Evolutionary conservation across 2,888 invertebrate genomes (phyloP).

Genomic region (Eristalinus sepulchralis): DNA sequence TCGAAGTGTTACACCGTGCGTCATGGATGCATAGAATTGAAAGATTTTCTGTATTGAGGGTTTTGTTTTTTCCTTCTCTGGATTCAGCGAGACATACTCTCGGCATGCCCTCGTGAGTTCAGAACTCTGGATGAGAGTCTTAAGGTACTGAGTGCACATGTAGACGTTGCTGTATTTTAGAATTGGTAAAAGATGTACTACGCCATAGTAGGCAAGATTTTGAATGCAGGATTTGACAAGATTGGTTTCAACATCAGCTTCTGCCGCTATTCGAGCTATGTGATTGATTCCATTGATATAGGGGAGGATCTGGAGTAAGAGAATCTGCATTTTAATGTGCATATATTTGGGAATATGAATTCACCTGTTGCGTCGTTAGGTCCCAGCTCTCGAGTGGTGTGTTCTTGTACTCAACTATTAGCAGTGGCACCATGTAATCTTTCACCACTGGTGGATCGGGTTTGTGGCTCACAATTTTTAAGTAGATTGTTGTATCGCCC

Average conservation of each 20-base stretch:
- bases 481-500: conserved; percentile 92
- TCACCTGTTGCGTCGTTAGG: conserved; percentile 94
- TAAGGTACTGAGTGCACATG: conserved; percentile 88
- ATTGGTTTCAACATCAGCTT: conserved; percentile 95
- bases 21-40: conserved; percentile 85
- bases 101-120: conserved; percentile 88
- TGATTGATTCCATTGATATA: conserved; percentile 97
- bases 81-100: conserved; percentile 79
- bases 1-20: conserved; percentile 86
- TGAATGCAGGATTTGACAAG: conserved; percentile 97
- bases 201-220: conserved; percentile 91
- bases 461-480: conserved; percentile 92
- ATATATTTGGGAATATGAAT: background rate
- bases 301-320: conserved; percentile 82
- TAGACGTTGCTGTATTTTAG: conserved; percentile 94
- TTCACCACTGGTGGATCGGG: conserved; percentile 90
- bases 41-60: conserved; percentile 80
- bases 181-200: conserved; percentile 88
- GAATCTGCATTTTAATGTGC: background rate
- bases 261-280: conserved; percentile 92
- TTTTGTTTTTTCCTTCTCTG: conserved; percentile 76
- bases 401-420: conserved; percentile 85
- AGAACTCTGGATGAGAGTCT: conserved; percentile 85
- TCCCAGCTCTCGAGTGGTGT: conserved; percentile 92
- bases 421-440: conserved; percentile 95